These are phyloP conservation scores for Polydrusus cervinus DNA, from an alignment of 2,888 invertebrate species.

Conservation along the genomic window DNA sequence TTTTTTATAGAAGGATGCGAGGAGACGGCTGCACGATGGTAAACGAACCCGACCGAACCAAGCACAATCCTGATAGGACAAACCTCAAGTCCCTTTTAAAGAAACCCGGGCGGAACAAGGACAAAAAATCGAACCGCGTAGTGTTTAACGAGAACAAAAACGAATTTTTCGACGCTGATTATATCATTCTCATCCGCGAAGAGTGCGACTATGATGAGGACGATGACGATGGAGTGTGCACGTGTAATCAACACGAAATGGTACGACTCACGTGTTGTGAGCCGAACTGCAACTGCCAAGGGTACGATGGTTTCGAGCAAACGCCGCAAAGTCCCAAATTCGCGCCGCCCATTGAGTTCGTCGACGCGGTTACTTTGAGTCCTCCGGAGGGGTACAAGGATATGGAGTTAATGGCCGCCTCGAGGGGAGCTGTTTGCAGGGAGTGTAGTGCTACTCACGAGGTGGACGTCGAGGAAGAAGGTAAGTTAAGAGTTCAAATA, in stretches of 20 bases:
- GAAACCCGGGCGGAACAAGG: slow-evolving; percentile 80
- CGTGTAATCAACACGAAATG: slow-evolving; percentile 82
- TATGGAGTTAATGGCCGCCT: slow-evolving; percentile 78
- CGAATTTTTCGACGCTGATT: slow-evolving; percentile 94
- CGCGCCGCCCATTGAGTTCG: slow-evolving; percentile 81
- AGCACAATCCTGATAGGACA: slow-evolving; percentile 77
- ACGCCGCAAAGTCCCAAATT: slow-evolving; percentile 75
- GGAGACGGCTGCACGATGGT: slow-evolving; percentile 67
- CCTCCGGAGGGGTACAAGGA: slow-evolving; percentile 95
- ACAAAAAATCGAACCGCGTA: slow-evolving; percentile 84
- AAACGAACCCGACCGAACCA: slow-evolving; percentile 66
- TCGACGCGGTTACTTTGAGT: slow-evolving; percentile 88
- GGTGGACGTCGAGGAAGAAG: slow-evolving; percentile 65
- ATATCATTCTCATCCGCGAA: slow-evolving; percentile 91
- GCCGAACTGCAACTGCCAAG: slow-evolving; percentile 76
- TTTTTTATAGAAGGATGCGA: slow-evolving; percentile 39
- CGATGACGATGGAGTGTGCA: slow-evolving; percentile 82
- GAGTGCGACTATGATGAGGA: slow-evolving; percentile 91
- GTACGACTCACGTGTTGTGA: slow-evolving; percentile 78
- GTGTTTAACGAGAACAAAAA: slow-evolving; percentile 92
- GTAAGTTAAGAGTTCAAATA: slow-evolving; percentile 52
- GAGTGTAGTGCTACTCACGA: slow-evolving; percentile 70
- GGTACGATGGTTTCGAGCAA: slow-evolving; percentile 61
- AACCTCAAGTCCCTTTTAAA: slow-evolving; percentile 84
- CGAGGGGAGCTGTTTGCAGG: slow-evolving; percentile 69